Evolutionary conservation across 1,140 invertebrate species (phyloP).

Genomic region (Drosophila sechellia): DNA sequence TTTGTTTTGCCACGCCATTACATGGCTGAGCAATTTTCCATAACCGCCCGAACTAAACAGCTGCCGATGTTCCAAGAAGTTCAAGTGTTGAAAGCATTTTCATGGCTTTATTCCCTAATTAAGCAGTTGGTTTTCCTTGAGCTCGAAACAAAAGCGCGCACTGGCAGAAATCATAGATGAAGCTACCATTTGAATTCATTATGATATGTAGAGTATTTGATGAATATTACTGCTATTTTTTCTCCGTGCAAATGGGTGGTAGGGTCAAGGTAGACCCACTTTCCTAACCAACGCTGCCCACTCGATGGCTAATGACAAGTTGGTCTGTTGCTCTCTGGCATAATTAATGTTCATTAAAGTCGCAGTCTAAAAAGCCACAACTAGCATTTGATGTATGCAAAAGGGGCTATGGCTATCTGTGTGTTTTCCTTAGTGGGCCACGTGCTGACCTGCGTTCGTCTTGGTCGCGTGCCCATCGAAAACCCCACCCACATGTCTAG

Average conservation of each 20-base stretch:
- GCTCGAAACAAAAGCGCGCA: neutral
- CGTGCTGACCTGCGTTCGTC: conserved; percentile 43
- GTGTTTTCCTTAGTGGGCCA: neutral
- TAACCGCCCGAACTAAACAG: conserved; percentile 17
- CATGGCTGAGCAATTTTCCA: conserved; percentile 39
- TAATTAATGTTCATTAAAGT: conserved; percentile 72
- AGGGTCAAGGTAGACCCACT: conserved; percentile 16
- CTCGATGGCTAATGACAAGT: conserved; percentile 46
- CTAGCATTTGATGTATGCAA: conserved; percentile 4
- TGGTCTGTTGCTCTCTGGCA: conserved; percentile 13
- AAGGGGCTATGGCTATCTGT: neutral
- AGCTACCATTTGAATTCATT: too few species aligned
- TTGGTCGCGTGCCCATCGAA: conserved; percentile 42
- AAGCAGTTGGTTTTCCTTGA: conserved; percentile 52
- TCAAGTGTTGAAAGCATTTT: conserved; percentile 47
- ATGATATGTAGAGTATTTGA: neutral
- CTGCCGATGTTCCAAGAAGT: conserved; percentile 48
- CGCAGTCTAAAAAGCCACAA: conserved; percentile 27
- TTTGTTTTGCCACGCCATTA: conserved; percentile 30
- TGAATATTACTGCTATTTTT: neutral
- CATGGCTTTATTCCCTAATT: conserved; percentile 61
- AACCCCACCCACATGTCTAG: conserved; percentile 11
- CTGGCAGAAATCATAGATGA: neutral
- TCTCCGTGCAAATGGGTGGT: neutral
- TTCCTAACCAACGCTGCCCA: conserved; percentile 8